phyloP scores from a whole-genome alignment of 2,888 invertebrate species.

The Phrixothrix hirtus region DNA sequence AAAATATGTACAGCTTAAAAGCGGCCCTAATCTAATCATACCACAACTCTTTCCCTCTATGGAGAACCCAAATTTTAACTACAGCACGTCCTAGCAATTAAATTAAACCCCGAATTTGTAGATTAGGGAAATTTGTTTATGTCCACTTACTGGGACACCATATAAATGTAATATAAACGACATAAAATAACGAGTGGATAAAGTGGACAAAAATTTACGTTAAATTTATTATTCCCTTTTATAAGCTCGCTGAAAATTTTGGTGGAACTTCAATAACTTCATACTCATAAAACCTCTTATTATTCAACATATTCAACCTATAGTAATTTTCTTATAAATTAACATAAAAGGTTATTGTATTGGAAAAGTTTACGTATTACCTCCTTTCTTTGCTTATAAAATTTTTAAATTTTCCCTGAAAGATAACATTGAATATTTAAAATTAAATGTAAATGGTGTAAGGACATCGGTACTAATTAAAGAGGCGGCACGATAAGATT shows the following conservation, averaged over 20 bases:
- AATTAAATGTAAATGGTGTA: too few relatives aligned
- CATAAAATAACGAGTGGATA: neutral
- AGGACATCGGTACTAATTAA: too few relatives aligned
- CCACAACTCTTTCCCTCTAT: conserved; percentile 3
- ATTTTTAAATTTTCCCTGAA: too few relatives aligned
- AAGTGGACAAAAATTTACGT: neutral
- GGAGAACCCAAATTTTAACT: conserved; percentile 10
- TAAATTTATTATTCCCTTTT: neutral
- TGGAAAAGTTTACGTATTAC: too few relatives aligned
- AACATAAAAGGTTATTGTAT: neutral
- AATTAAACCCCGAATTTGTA: conserved; percentile 12
- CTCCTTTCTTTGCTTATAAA: too few relatives aligned
- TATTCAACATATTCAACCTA: neutral
- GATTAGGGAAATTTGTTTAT: conserved; percentile 13
- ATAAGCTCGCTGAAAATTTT: neutral
- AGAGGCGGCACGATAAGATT: too few relatives aligned
- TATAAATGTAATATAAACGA: neutral
- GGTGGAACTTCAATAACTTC: neutral
- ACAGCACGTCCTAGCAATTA: conserved; percentile 13
- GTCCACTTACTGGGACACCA: neutral
- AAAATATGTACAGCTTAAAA: neutral
- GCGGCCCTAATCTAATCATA: neutral
- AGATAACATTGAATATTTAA: too few relatives aligned
- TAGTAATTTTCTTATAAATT: neutral
- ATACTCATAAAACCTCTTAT: neutral